Conservation (phyloP, 2,888 invertebrate species). For the Pocota personata region DNA sequence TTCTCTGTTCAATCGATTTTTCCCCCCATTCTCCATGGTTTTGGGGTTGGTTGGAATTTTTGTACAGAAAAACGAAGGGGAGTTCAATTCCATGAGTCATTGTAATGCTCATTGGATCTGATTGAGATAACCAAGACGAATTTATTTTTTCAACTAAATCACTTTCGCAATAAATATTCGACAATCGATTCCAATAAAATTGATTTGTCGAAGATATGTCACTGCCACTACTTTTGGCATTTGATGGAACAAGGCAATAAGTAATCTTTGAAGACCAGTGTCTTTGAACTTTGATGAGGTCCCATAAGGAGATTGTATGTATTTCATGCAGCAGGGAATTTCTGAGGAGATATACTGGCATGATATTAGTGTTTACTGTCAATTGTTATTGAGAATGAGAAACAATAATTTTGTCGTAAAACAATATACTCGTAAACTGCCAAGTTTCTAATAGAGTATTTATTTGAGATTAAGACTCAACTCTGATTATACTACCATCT, state of each 20-base stretch:
- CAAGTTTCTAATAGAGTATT: too few species aligned
- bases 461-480: too few species aligned
- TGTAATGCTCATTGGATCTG: background rate
- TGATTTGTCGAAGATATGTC: conserved; percentile 20
- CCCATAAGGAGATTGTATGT: background rate
- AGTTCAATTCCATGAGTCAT: conserved; percentile 22
- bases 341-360: background rate
- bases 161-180: conserved; percentile 16
- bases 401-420: too few species aligned
- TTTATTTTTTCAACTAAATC: conserved; percentile 13
- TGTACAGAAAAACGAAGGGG: background rate
- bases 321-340: background rate
- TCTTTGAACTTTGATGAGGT: background rate
- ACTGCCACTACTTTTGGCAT: conserved; percentile 23
- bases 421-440: too few species aligned
- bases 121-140: conserved; percentile 18
- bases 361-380: background rate
- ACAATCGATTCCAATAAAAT: conserved; percentile 37
- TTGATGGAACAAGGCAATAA: conserved; percentile 9
- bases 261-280: background rate
- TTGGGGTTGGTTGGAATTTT: background rate
- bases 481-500: too few species aligned
- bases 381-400: too few species aligned
- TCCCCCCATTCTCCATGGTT: background rate
- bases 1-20: conserved; percentile 4